Base-by-base conservation (phyloP, 2,113 vertebrate genomes). In the Serilophus lunatus region DNA sequence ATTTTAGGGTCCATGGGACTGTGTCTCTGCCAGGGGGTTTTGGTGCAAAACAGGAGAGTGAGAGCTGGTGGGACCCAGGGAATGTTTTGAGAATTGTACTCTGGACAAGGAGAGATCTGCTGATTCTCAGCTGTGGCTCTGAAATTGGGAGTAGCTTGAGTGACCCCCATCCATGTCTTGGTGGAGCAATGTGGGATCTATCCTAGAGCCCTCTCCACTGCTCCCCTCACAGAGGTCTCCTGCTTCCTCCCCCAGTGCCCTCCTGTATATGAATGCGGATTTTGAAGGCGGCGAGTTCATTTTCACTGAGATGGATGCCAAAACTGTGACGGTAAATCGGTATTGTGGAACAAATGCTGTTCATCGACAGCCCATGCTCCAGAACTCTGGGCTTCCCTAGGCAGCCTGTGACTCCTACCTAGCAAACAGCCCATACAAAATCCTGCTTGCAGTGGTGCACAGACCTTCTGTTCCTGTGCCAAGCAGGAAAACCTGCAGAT, bases 231-330 rank as follows among this genome's bases (percentile, higher is more conserved):
- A 2, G 15, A 8, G 6, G 1, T 57, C 14, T 82, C 9, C 8
- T 1, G 0, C 45, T 97, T 53, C 23, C 40, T 85, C 35, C 70
- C 63, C 38, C 14, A 99, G 99, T 76, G 99, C 99, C 36, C 98
- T 99, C 33, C 96, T 99, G 15, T 99, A 99, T 78, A 98, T 99
- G 69, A 99, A 99, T 6, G 99, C 98, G 4, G 98, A 99, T 96
- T 99, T 99, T 38, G 99, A 99, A 95, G 99, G 99, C 5, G 99
- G 99, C 4, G 99, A 99, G 84, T 99, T 99, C 95, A 99, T 99
- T 94, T 99, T 99, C 96, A 99, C 99, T 0, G 98, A 99, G 97
- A 99, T 99, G 98, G 99, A 99, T 75, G 99, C 99, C 93, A 99
- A 99, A 97, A 99, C 99, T 1, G 97, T 99, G 42, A 99, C 99